Base-by-base conservation (phyloP, 2,113 vertebrate species). In the Hoplias malabaricus region DNA sequence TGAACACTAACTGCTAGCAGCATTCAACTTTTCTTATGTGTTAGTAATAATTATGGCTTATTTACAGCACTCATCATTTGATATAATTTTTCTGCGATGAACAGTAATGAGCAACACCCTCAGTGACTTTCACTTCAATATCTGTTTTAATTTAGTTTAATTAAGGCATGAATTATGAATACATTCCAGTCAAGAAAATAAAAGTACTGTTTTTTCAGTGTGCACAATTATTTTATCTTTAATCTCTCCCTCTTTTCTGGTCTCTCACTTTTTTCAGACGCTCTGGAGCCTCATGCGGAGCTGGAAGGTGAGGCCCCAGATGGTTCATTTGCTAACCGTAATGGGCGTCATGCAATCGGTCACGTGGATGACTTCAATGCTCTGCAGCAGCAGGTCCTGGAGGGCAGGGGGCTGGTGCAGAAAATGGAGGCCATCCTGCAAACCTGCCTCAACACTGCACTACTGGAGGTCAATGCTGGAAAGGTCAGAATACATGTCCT, bases 381-480 rank as follows among this genome's bases (percentile, higher is more conserved):
- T 33, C 91, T 99, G 9, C 93, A 93, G 83, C 93, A 95, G 89
- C 95, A 94, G 82, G 83, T 99, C 0, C 70, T 90, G 8, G 93
- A 98, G 75, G 95, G 95, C 14, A 90, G 92, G 78, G 85, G 84
- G 3, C 86, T 97, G 50, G 86, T 94, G 63, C 81, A 86, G 2
- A 92, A 92, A 75, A 94, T 98, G 86, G 92, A 92, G 53, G 88
- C 90, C 0, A 88, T 91, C 3, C 54, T 91, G 0, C 89, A 89
- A 42, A 81, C 93, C 0, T 87, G 83, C 0, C 86, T 93, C 0
- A 53, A 84, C 71, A 82, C 86, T 2, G 79, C 87, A 10, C 83
- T 83, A 73, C 79, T 86, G 65, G 63, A 76, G 69, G 79, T 84
- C 31, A 83, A 54, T 50, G 50, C 79, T 21, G 54, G 69, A 10